Conservation (phyloP, 2,888 invertebrate species). For the Heteromurus nitidus region DNA sequence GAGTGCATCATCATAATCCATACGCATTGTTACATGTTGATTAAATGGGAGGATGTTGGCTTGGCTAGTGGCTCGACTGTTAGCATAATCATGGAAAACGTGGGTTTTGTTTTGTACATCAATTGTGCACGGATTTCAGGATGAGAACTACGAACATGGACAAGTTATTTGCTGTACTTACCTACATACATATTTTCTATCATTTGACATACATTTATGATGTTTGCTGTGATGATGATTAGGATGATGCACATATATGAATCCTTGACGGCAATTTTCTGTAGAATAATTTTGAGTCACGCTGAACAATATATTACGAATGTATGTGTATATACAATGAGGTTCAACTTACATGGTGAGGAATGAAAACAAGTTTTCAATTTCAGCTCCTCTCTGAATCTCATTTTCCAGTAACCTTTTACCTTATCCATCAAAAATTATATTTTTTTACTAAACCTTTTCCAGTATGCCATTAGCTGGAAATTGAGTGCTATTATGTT, state of each 20-base stretch:
- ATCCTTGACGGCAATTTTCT: not conserved
- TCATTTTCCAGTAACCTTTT: not conserved
- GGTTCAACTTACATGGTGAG: not conserved
- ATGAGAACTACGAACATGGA: too few relatives aligned
- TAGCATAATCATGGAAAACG: too few relatives aligned
- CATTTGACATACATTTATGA: not conserved
- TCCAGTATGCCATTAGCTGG: not conserved
- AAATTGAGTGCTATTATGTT: not conserved
- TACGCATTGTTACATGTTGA: not conserved
- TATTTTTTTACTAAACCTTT: not conserved
- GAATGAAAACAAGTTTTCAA: not conserved
- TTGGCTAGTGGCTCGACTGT: too few relatives aligned
- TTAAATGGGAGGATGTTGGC: too few relatives aligned
- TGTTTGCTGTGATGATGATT: not conserved
- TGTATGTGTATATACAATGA: not conserved
- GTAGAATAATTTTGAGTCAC: slow-evolving; percentile 9
- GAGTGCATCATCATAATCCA: not conserved
- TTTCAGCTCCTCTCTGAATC: not conserved
- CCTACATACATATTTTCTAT: too few relatives aligned
- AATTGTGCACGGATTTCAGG: too few relatives aligned
- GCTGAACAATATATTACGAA: not conserved
- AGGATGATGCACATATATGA: not conserved
- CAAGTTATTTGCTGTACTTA: too few relatives aligned
- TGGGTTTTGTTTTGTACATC: too few relatives aligned
- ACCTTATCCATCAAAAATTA: not conserved